phyloP scores from a whole-genome alignment of 1,140 invertebrate genomes.

The Chrysomallon squamiferum region DNA sequence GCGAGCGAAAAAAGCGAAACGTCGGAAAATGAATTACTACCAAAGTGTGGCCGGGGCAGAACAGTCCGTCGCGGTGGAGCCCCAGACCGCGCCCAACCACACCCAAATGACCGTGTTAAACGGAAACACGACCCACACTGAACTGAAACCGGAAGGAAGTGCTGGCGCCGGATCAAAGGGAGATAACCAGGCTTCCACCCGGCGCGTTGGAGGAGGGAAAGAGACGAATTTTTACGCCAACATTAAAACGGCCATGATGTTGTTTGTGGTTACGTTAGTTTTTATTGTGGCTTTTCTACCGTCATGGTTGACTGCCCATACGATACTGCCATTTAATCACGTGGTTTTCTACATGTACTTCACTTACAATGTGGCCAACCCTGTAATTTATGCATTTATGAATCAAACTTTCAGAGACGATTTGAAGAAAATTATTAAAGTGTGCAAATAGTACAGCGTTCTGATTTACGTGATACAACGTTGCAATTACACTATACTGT shows the following conservation, averaged over 20 bases:
- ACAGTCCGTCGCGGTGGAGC: background rate
- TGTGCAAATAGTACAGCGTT: too few relatives aligned
- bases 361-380: conserved; percentile 48
- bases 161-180: background rate
- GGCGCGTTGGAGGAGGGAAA: conserved; percentile 9
- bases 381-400: conserved; percentile 48
- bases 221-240: conserved; percentile 33
- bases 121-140: background rate
- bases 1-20: conserved; percentile 26
- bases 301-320: conserved; percentile 33
- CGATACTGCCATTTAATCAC: conserved; percentile 24
- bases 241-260: conserved; percentile 40
- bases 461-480: too few relatives aligned
- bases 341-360: conserved; percentile 48
- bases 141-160: too few relatives aligned
- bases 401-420: conserved; percentile 43
- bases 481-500: too few relatives aligned
- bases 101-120: conserved; percentile 19
- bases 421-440: conserved; percentile 24
- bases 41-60: conserved; percentile 3
- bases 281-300: conserved; percentile 43
- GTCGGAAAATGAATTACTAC: conserved; percentile 26
- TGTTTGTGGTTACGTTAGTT: conserved; percentile 46
- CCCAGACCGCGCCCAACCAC: background rate
- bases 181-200: background rate